These are phyloP conservation scores for Diadophis punctatus DNA, from an alignment of 2,113 vertebrate genomes.

Conservation along the genomic window DNA sequence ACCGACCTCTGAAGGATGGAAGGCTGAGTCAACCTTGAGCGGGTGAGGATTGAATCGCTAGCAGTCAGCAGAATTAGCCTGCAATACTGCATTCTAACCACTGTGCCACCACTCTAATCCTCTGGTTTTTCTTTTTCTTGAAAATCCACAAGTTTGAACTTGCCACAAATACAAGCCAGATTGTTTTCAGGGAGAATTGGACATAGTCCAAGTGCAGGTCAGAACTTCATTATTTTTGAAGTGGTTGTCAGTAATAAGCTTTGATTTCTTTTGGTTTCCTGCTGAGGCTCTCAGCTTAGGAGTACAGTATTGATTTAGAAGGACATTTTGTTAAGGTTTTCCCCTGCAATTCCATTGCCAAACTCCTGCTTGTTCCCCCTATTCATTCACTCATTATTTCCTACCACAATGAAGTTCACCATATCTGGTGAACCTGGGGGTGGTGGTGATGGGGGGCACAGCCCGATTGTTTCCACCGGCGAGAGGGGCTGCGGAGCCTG, in stretches of 20 bases:
- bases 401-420: neutral
- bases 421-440: neutral
- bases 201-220: neutral
- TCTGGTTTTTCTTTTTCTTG: neutral
- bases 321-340: neutral
- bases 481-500: no score
- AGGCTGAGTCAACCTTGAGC: no score
- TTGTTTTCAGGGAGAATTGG: neutral
- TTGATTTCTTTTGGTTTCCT: neutral
- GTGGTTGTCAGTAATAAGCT: neutral
- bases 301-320: neutral
- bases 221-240: neutral
- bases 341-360: neutral
- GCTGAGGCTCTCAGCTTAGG: neutral
- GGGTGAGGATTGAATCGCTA: no score
- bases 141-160: neutral
- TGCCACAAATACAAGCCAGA: neutral
- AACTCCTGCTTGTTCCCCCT: neutral
- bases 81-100: no score
- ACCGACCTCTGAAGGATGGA: no score
- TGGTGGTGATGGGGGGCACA: no score
- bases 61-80: no score
- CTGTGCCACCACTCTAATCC: neutral
- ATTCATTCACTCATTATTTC: neutral
- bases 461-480: no score